Evolutionary conservation across 2,113 vertebrate species (phyloP).

Genomic region (Xiphorhynchus elegans): DNA sequence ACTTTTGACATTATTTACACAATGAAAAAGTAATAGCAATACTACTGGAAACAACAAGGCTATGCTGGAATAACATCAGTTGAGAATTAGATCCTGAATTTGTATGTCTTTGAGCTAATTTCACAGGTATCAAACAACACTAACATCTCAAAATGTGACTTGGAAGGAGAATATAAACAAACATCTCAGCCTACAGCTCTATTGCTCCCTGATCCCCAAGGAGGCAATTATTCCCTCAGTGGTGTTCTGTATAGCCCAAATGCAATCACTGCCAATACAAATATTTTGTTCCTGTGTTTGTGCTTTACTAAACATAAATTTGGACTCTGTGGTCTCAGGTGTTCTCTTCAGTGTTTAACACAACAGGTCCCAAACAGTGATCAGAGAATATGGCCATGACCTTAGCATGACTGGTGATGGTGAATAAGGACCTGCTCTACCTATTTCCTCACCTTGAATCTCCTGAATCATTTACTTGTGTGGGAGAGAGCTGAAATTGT

Average conservation of each 20-base stretch:
- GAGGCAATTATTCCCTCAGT: background rate
- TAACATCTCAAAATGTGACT: background rate
- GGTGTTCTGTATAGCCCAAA: background rate
- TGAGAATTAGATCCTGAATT: background rate
- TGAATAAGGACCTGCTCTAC: background rate
- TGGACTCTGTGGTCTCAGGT: background rate
- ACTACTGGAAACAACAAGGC: background rate
- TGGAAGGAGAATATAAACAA: constrained; percentile 3
- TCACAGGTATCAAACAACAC: background rate
- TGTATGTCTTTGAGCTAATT: background rate
- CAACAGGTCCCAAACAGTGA: background rate
- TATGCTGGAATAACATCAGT: background rate
- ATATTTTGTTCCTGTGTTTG: background rate
- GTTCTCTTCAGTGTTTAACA: background rate
- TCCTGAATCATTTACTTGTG: background rate
- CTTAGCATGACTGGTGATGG: background rate
- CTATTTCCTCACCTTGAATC: background rate
- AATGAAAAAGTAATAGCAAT: background rate
- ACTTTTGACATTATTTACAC: background rate
- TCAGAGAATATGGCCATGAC: background rate
- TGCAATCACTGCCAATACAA: background rate
- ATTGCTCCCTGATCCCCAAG: background rate
- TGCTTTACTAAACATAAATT: background rate
- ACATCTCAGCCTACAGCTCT: background rate
- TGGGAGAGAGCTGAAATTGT: background rate